Percentiles rank a stretch among this genome's conserved stretches.
Evolutionary conservation across 2,113 vertebrate species (phyloP).

Genomic region (Perognathus longimembris): DNA sequence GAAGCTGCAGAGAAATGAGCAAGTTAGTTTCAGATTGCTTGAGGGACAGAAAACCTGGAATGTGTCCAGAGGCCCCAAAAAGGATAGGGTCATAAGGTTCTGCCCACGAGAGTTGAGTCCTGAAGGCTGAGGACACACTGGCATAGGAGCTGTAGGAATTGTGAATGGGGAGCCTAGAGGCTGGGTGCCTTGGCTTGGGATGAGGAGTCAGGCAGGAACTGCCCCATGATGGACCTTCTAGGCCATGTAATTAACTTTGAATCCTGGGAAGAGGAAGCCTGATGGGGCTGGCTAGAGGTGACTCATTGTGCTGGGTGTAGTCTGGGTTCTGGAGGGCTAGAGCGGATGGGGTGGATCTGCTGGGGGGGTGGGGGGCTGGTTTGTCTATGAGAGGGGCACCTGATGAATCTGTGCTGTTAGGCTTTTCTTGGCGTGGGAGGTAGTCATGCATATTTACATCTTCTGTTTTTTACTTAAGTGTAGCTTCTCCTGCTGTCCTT

Average conservation of each 20-base stretch:
- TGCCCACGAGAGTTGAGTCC: neutral
- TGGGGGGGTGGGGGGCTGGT: too few species aligned
- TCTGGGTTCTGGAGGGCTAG: neutral
- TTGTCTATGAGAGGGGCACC: neutral
- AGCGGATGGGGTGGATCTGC: neutral
- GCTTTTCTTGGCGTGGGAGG: neutral
- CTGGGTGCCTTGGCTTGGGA: neutral
- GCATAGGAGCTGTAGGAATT: neutral
- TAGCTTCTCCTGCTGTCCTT: conserved; percentile 54
- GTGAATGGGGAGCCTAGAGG: neutral
- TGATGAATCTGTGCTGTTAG: neutral
- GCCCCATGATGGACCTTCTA: neutral
- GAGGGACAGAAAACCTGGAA: neutral
- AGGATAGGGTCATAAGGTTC: neutral
- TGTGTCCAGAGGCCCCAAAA: neutral
- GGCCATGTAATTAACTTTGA: too few species aligned
- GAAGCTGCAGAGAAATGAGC: neutral
- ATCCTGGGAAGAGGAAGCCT: neutral
- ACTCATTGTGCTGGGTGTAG: neutral
- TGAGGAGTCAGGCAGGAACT: too few species aligned
- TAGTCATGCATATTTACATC: neutral
- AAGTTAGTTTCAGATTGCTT: neutral
- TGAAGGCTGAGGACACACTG: neutral
- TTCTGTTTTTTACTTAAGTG: neutral
- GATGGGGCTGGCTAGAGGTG: neutral